Percentiles rank a stretch among this genome's conserved stretches.
Evolutionary conservation across 2,888 invertebrate genomes (phyloP).

Genomic region (Acronicta psi): DNA sequence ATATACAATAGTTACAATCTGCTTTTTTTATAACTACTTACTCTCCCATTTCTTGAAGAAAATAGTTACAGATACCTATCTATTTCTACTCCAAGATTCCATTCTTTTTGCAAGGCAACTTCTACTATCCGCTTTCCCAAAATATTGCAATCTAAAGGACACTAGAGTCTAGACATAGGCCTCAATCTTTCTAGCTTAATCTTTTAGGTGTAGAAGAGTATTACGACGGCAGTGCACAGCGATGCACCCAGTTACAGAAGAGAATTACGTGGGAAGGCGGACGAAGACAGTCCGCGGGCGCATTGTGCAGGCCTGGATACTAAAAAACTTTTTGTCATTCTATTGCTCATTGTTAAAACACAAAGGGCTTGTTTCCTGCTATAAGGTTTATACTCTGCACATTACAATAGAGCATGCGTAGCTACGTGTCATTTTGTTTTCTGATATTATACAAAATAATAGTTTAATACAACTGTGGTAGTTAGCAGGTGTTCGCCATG

Average conservation of each 20-base stretch:
- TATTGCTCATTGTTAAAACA: constrained; percentile 82
- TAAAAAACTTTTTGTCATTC: constrained; percentile 81
- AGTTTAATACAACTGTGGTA: neutral
- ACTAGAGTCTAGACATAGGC: neutral
- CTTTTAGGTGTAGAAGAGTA: constrained; percentile 10
- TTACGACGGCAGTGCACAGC: constrained; percentile 17
- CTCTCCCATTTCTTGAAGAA: neutral
- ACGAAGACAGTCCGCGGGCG: constrained; percentile 75
- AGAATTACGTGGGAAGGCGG: constrained; percentile 77
- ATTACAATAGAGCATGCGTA: constrained; percentile 55
- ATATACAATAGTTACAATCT: constrained; percentile 11
- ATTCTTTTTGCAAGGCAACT: neutral
- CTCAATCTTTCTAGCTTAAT: neutral
- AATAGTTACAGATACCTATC: neutral
- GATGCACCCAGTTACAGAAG: constrained; percentile 39
- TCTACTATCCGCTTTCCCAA: neutral
- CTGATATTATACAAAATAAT: constrained; percentile 21
- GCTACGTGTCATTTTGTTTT: constrained; percentile 42
- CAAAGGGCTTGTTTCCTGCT: constrained; percentile 83
- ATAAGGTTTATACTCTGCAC: constrained; percentile 72
- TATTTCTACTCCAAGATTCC: neutral
- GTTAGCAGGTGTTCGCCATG: neutral
- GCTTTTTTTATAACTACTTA: neutral
- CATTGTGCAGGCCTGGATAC: constrained; percentile 79
- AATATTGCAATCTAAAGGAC: neutral